phyloP scores from a whole-genome alignment of 2,113 vertebrate species.

The Mungos mungo region DNA sequence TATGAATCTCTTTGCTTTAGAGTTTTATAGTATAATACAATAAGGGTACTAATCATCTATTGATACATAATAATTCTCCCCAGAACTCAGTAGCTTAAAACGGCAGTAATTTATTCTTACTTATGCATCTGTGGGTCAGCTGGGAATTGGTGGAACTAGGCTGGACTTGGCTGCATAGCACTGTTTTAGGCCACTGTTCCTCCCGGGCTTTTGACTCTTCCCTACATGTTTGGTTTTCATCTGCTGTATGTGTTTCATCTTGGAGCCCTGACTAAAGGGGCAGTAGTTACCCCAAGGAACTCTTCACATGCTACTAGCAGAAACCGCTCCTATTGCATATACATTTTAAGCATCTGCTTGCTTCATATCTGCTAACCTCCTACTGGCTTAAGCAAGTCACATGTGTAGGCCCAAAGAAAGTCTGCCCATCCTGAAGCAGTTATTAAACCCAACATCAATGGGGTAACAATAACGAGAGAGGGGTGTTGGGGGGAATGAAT shows the following conservation, averaged over 20 bases:
- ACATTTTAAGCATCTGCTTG: not conserved
- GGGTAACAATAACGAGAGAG: not conserved
- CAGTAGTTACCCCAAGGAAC: not conserved
- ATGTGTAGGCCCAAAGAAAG: not conserved
- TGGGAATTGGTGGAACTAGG: not conserved
- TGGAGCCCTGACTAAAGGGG: not conserved
- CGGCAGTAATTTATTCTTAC: not conserved
- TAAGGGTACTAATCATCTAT: not conserved
- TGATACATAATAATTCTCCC: not conserved
- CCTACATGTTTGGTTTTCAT: not conserved
- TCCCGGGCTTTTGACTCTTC: not conserved
- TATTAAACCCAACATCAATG: not conserved
- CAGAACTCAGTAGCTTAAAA: not conserved
- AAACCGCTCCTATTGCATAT: not conserved
- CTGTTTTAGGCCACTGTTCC: not conserved
- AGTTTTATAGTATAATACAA: not conserved
- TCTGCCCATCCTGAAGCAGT: not conserved
- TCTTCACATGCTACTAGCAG: not conserved
- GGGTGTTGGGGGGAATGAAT: not conserved
- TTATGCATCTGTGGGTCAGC: not conserved
- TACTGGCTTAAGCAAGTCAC: not conserved
- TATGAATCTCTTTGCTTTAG: not conserved
- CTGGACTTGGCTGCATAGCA: not conserved
- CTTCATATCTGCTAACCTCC: not conserved
- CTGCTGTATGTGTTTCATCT: not conserved